A percentile compares a stretch with the other conserved stretches of the same genome.
Conservation (phyloP, 2,888 invertebrate genomes). For the Tanypteryx hageni region DNA sequence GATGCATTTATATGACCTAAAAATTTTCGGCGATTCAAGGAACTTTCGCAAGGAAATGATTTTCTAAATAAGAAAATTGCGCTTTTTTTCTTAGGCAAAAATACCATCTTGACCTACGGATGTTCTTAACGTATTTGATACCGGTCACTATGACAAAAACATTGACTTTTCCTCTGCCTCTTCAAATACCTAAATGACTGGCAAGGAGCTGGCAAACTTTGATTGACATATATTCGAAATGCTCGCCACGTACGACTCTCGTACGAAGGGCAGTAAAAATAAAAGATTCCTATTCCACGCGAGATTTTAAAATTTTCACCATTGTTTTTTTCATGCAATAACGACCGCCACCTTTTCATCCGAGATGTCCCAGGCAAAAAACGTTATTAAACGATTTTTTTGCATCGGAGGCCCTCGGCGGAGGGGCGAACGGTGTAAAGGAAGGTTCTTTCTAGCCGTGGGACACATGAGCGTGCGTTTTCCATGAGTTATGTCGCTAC, state of each 20-base stretch:
- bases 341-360: slow-evolving; percentile 13
- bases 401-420: not conserved
- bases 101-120: not conserved
- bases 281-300: not conserved
- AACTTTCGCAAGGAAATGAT: not conserved
- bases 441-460: slow-evolving; percentile 4
- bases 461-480: slow-evolving; percentile 45
- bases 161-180: too few relatives aligned
- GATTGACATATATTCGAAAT: too few relatives aligned
- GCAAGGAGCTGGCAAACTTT: too few relatives aligned
- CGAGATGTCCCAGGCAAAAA: slow-evolving; percentile 8
- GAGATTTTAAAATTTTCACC: not conserved
- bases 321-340: not conserved
- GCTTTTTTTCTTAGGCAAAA: not conserved
- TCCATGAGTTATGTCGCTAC: slow-evolving; percentile 52
- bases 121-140: not conserved
- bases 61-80: not conserved
- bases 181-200: too few relatives aligned
- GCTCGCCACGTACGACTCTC: too few relatives aligned
- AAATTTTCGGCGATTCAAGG: not conserved
- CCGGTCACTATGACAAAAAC: not conserved
- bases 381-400: slow-evolving; percentile 10
- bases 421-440: not conserved
- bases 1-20: not conserved
- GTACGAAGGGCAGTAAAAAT: not conserved